Conservation (phyloP, 2,113 vertebrate species). For the Hystrix cristata region DNA sequence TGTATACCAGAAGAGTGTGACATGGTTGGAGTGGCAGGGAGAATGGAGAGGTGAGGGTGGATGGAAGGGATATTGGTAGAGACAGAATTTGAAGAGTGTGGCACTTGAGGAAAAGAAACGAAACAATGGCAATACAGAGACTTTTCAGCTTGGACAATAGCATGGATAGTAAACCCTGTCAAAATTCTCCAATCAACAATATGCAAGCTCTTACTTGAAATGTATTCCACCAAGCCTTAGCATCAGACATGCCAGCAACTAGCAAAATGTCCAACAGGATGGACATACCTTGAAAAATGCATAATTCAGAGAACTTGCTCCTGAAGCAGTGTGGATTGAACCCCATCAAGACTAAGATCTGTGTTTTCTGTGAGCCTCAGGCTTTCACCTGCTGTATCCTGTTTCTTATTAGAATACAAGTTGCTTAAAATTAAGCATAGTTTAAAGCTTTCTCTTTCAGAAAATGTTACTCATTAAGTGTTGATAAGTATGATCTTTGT, state of each 20-base stretch:
- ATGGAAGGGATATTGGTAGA: neutral
- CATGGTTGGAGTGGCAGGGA: neutral
- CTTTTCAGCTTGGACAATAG: neutral
- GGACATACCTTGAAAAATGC: neutral
- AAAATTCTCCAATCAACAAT: neutral
- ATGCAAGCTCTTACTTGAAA: neutral
- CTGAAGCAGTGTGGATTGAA: neutral
- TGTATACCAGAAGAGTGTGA: neutral
- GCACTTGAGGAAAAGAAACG: neutral
- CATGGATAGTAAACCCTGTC: neutral
- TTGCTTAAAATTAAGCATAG: neutral
- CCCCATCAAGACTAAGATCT: neutral
- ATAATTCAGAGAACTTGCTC: neutral
- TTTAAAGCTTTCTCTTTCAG: slow-evolving; percentile 33
- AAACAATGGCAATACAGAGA: neutral
- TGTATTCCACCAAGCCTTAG: neutral
- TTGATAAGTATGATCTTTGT: slow-evolving; percentile 19
- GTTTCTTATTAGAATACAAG: neutral
- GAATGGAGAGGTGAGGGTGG: neutral
- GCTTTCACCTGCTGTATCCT: neutral
- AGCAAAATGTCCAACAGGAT: neutral
- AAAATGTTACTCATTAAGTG: slow-evolving; percentile 23
- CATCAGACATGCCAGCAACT: neutral
- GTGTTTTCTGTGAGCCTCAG: neutral
- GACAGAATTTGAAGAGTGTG: neutral